Percentiles rank a stretch among this genome's conserved stretches.
Conservation (phyloP, 2,888 invertebrate species). For the Noctua janthe region DNA sequence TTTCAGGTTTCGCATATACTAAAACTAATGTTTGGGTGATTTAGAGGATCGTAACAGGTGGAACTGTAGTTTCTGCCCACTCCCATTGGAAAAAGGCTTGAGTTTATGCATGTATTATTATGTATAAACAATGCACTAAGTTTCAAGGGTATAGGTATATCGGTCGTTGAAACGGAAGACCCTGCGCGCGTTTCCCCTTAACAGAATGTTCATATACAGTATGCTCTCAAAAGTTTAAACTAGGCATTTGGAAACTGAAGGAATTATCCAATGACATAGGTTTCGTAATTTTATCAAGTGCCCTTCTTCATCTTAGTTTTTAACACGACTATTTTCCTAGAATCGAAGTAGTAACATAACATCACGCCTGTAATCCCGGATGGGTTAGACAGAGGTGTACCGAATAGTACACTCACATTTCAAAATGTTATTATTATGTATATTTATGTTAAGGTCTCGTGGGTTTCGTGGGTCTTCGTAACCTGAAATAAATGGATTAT, state of each 20-base stretch:
- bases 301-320: not conserved
- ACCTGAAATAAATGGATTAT: too few relatives aligned
- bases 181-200: slow-evolving; percentile 72
- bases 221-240: slow-evolving; percentile 51
- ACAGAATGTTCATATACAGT: slow-evolving; percentile 71
- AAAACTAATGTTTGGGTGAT: not conserved
- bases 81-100: not conserved
- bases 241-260: slow-evolving; percentile 13
- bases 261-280: not conserved
- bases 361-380: too few relatives aligned
- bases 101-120: not conserved
- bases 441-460: too few relatives aligned
- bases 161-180: slow-evolving; percentile 73
- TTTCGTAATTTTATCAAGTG: too few relatives aligned
- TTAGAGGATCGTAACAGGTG: not conserved
- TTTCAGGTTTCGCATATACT: too few relatives aligned
- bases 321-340: not conserved
- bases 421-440: too few relatives aligned
- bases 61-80: not conserved
- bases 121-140: slow-evolving; percentile 47
- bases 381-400: too few relatives aligned
- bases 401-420: too few relatives aligned
- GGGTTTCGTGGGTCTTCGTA: too few relatives aligned
- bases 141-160: slow-evolving; percentile 63
- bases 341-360: not conserved